Percentiles rank a stretch among this genome's conserved stretches.
phyloP scores from a whole-genome alignment of 35 echinoderm and acorn worm genomes.

The Acanthaster planci region DNA sequence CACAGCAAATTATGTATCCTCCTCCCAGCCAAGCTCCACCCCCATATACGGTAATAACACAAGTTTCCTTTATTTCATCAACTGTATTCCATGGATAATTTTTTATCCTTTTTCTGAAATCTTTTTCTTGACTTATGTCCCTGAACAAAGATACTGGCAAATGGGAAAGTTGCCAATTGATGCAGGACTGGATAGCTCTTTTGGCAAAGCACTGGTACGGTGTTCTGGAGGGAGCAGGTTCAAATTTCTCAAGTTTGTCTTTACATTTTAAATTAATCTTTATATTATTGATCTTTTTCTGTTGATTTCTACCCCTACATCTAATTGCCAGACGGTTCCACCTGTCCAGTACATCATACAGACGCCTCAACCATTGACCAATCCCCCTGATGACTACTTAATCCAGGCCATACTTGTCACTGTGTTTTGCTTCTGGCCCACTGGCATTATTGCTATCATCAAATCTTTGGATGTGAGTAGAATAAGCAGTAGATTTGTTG shows the following conservation, averaged over 20 bases:
- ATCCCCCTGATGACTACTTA: constrained; percentile 60
- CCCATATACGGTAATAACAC: too few relatives aligned
- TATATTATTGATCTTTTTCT: too few relatives aligned
- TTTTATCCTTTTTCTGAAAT: too few relatives aligned
- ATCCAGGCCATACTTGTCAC: constrained; percentile 65
- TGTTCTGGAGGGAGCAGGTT: not conserved
- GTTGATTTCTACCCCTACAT: not conserved
- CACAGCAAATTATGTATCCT: too few relatives aligned
- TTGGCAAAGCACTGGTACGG: too few relatives aligned
- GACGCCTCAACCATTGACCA: constrained; percentile 39
- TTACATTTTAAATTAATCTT: not conserved
- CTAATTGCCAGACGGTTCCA: not conserved
- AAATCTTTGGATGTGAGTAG: constrained; percentile 71
- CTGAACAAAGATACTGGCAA: too few relatives aligned
- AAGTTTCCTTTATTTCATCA: too few relatives aligned
- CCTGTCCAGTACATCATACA: constrained; percentile 44
- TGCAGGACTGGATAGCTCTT: not conserved
- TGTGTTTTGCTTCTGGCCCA: constrained; percentile 78
- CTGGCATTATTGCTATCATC: constrained; percentile 69
- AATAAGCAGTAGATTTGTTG: too few relatives aligned
- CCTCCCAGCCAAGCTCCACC: too few relatives aligned
- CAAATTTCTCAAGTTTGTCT: not conserved
- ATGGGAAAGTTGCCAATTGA: not conserved
- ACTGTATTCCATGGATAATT: too few relatives aligned
- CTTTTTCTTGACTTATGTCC: too few relatives aligned